Evolutionary conservation across 2,888 invertebrate species (phyloP).

Genomic region (Eueremaeus valkanovi): DNA sequence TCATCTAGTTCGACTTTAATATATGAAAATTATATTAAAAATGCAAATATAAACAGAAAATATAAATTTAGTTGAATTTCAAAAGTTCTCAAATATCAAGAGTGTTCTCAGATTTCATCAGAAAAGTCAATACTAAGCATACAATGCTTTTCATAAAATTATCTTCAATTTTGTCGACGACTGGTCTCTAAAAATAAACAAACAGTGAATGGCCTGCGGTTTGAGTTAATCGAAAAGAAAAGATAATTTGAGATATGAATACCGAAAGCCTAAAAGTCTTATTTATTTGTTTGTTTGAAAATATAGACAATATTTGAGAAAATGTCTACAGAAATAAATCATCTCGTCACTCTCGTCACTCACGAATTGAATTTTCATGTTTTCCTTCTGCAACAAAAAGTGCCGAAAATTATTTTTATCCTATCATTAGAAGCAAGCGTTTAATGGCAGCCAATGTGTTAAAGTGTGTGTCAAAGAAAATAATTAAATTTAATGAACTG

Average conservation of each 20-base stretch:
- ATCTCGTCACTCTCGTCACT: too few relatives aligned
- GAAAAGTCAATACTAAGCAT: too few relatives aligned
- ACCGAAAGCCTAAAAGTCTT: neutral
- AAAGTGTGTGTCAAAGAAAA: conserved; percentile 12
- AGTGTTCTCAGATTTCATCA: too few relatives aligned
- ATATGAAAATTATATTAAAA: too few relatives aligned
- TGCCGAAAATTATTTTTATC: neutral
- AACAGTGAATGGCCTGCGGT: conserved; percentile 10
- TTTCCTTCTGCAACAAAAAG: neutral
- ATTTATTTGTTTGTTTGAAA: neutral
- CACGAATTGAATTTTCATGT: too few relatives aligned
- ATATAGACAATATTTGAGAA: neutral
- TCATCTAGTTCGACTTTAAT: too few relatives aligned
- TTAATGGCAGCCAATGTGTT: neutral
- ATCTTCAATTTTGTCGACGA: neutral
- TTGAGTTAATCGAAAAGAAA: neutral
- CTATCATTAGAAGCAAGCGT: neutral
- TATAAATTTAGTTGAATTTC: too few relatives aligned
- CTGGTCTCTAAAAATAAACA: conserved; percentile 22
- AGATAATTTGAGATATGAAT: too few relatives aligned
- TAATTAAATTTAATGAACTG: conserved; percentile 29
- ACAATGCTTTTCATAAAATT: too few relatives aligned
- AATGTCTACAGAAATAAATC: neutral
- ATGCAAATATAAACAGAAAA: too few relatives aligned
- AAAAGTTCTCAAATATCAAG: too few relatives aligned